Conservation (phyloP, 2,797 vertebrate genomes). For the Bufotes viridis region DNA sequence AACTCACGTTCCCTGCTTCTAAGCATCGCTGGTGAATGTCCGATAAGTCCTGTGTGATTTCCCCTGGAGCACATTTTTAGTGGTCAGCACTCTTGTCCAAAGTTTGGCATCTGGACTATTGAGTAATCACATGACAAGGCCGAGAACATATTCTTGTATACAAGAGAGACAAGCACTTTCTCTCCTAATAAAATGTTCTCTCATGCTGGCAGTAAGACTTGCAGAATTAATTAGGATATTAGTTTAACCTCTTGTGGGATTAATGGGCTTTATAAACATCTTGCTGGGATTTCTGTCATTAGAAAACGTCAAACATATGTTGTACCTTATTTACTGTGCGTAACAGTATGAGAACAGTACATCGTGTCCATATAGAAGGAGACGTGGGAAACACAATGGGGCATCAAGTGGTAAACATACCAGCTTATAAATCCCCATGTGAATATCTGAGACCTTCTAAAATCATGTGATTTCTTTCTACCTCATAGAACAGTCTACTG, state of each 20-base stretch:
- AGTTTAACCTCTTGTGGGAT: not conserved
- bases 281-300: not conserved
- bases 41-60: not conserved
- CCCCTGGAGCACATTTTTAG: slow-evolving; percentile 37
- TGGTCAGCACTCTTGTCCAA: not conserved
- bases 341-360: not conserved
- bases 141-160: not conserved
- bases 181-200: slow-evolving; percentile 13
- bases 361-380: not conserved
- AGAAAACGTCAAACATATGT: not conserved
- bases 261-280: not conserved
- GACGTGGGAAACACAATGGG: not conserved
- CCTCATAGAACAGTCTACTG: not conserved
- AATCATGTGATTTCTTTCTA: not conserved
- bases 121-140: slow-evolving; percentile 2
- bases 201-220: not conserved
- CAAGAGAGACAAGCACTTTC: slow-evolving; percentile 15
- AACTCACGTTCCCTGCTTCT: not conserved
- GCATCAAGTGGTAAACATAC: not conserved
- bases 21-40: not conserved
- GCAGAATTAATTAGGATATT: not conserved
- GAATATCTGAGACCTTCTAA: not conserved
- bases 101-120: slow-evolving; percentile 21
- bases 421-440: not conserved
- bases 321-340: not conserved